phyloP scores from a whole-genome alignment of 1,140 invertebrate species.

The Pemphigus obesinymphae region DNA sequence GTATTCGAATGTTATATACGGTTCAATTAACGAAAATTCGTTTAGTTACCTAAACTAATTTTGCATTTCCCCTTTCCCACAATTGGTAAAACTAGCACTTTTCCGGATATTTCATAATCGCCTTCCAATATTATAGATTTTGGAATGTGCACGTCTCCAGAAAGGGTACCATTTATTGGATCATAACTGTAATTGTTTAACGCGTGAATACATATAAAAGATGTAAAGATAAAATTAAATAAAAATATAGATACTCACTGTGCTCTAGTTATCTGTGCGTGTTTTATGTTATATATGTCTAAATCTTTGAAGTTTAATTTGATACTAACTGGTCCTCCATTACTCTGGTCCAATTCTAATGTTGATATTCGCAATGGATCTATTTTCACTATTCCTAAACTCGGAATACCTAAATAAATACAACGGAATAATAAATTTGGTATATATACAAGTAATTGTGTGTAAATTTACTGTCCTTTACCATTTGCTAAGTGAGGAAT shows the following conservation, averaged over 20 bases:
- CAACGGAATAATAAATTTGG: not conserved
- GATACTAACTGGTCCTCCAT: slow-evolving; percentile 48
- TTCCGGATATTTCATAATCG: slow-evolving; percentile 46
- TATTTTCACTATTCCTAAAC: slow-evolving; percentile 48
- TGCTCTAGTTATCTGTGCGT: not conserved
- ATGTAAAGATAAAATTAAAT: not conserved
- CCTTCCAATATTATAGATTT: slow-evolving; percentile 42
- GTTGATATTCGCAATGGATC: slow-evolving; percentile 47
- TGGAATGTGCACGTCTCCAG: not conserved
- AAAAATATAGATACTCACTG: not conserved
- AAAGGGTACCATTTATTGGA: not conserved
- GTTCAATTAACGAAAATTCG: too few species aligned
- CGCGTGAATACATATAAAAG: not conserved
- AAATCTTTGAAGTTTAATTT: slow-evolving; percentile 51
- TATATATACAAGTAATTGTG: not conserved
- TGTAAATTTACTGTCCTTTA: slow-evolving; percentile 23
- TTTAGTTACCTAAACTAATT: slow-evolving; percentile 45
- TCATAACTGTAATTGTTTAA: not conserved
- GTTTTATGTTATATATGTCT: slow-evolving; percentile 43
- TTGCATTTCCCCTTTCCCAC: slow-evolving; percentile 45
- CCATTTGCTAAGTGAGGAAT: slow-evolving; percentile 44
- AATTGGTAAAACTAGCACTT: slow-evolving; percentile 48
- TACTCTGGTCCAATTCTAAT: slow-evolving; percentile 46
- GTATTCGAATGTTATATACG: slow-evolving; percentile 46
- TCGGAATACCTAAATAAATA: slow-evolving; percentile 45